phyloP scores from a whole-genome alignment of 1,140 invertebrate species.

The Drosophila equinoxialis region DNA sequence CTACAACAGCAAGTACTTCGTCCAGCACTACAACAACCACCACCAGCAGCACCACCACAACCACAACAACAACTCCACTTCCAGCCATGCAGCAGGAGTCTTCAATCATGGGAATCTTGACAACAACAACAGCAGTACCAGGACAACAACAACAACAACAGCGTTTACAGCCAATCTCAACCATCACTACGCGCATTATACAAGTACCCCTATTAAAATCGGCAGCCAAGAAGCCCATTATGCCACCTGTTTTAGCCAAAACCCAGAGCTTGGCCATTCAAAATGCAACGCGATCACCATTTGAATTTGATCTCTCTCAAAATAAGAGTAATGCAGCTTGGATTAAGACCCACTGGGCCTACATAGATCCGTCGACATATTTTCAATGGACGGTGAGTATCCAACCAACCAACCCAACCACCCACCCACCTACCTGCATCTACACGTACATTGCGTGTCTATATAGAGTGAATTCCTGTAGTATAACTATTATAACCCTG shows the following conservation, averaged over 20 bases:
- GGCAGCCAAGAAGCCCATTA: conserved; percentile 77
- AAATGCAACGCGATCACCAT: conserved; percentile 26
- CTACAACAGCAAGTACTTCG: conserved; percentile 22
- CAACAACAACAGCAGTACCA: conserved; percentile 14
- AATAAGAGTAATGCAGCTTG: conserved; percentile 67
- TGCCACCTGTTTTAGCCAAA: conserved; percentile 78
- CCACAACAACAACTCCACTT: conserved; percentile 6
- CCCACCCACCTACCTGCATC: not conserved
- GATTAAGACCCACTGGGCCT: conserved; percentile 84
- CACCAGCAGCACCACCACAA: not conserved
- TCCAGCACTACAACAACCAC: conserved; percentile 1
- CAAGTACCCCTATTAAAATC: conserved; percentile 78
- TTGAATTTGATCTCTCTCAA: conserved; percentile 21
- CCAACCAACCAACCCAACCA: too few species aligned
- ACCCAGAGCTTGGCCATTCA: conserved; percentile 45
- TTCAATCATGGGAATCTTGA: conserved; percentile 1
- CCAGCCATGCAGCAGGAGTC: conserved; percentile 11
- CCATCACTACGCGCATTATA: conserved; percentile 76
- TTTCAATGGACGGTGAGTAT: conserved; percentile 86
- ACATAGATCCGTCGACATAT: conserved; percentile 86
- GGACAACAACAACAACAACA: conserved; percentile 20
- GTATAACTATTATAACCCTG: conserved; percentile 2
- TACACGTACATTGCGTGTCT: conserved; percentile 2
- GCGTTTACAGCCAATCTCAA: conserved; percentile 32
- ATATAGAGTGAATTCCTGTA: not conserved